Evolutionary conservation across 2,113 vertebrate species (phyloP).

Genomic region (Tachycineta bicolor): DNA sequence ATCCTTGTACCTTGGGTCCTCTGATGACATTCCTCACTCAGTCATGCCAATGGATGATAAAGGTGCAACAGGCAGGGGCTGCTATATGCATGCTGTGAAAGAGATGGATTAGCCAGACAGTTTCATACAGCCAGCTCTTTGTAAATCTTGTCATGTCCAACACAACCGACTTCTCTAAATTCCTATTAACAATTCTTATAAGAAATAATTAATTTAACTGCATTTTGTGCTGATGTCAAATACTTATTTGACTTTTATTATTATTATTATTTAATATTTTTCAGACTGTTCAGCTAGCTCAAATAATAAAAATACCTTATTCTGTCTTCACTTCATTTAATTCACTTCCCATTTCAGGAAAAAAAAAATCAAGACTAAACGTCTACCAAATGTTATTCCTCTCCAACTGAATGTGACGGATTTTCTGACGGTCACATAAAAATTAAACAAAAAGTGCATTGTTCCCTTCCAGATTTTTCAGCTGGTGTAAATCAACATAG

Average conservation of each 20-base stretch:
- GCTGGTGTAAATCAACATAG: conserved; percentile 58
- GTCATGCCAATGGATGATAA: not conserved
- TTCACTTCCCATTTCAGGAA: conserved; percentile 43
- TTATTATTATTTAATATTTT: not conserved
- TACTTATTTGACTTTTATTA: not conserved
- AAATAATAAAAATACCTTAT: conserved; percentile 40
- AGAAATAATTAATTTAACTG: not conserved
- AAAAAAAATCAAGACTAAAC: conserved; percentile 49
- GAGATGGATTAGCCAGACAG: not conserved
- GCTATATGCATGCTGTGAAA: not conserved
- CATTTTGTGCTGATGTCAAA: conserved; percentile 22
- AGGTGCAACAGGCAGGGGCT: not conserved
- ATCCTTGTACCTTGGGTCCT: not conserved
- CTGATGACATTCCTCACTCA: not conserved
- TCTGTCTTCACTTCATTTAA: conserved; percentile 44
- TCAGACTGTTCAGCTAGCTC: not conserved
- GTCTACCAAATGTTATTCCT: conserved; percentile 59
- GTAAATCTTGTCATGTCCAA: not conserved
- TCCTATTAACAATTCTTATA: not conserved
- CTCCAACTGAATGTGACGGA: conserved; percentile 43
- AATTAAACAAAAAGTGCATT: conserved; percentile 63
- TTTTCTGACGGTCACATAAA: conserved; percentile 46
- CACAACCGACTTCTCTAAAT: not conserved
- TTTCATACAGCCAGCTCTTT: not conserved
- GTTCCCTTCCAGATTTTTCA: conserved; percentile 64